Evolutionary conservation across 2,888 invertebrate species (phyloP).

Genomic region (Odontocolon sp.): DNA sequence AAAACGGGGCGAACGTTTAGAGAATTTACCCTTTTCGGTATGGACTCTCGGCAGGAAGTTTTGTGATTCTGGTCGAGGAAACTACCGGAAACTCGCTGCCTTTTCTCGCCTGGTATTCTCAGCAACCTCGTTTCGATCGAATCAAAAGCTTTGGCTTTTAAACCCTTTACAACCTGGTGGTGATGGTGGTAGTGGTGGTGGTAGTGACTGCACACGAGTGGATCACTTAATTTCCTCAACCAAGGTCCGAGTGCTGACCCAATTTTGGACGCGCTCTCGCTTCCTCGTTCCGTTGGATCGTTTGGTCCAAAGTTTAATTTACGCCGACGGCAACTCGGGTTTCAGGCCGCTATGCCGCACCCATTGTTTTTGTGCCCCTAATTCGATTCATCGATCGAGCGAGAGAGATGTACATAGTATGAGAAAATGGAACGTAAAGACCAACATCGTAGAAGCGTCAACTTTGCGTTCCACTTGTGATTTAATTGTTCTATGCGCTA

Average conservation of each 20-base stretch:
- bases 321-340: slow-evolving; percentile 17
- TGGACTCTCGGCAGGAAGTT: too few species aligned
- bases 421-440: neutral
- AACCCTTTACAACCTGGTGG: neutral
- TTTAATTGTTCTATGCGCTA: slow-evolving; percentile 63
- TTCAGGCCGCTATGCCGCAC: slow-evolving; percentile 2
- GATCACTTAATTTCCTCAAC: slow-evolving; percentile 37
- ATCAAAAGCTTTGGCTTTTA: neutral
- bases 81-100: too few species aligned
- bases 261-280: slow-evolving; percentile 30
- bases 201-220: neutral
- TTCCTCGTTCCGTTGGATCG: slow-evolving; percentile 9
- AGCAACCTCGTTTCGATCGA: too few species aligned
- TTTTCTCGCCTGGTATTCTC: too few species aligned
- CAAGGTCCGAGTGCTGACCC: slow-evolving; percentile 35
- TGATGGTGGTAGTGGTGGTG: neutral
- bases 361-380: slow-evolving; percentile 30
- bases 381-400: slow-evolving; percentile 33
- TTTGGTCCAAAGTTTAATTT: slow-evolving; percentile 47
- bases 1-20: too few species aligned
- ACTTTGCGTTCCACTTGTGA: slow-evolving; percentile 20
- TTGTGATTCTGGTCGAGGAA: too few species aligned
- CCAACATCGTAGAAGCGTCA: neutral
- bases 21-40: too few species aligned
- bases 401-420: neutral